phyloP scores from a whole-genome alignment of 2,113 vertebrate species.

The Etheostoma cragini region DNA sequence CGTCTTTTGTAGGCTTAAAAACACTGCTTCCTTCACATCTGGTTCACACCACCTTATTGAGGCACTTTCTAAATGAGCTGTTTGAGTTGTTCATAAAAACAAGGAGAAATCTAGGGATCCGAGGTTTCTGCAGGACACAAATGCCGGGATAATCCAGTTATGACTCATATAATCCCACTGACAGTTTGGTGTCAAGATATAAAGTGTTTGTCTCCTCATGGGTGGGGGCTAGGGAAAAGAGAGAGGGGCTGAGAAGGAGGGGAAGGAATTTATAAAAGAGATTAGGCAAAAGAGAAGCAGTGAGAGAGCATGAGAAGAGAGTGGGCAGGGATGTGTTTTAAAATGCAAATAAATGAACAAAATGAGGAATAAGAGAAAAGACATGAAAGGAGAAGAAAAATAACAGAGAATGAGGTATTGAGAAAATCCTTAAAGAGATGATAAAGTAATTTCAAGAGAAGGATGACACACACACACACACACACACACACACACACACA shows the following conservation, averaged over 20 bases:
- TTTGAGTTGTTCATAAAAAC: not conserved
- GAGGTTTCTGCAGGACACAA: conserved; percentile 28
- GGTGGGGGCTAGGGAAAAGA: conserved; percentile 15
- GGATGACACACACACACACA: too few relatives aligned
- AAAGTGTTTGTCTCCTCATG: conserved; percentile 13
- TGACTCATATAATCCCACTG: conserved; percentile 50
- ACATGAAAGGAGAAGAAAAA: too few relatives aligned
- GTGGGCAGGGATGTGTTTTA: too few relatives aligned
- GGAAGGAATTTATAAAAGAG: conserved; percentile 16
- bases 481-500: too few relatives aligned
- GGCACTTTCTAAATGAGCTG: not conserved
- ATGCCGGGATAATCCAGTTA: conserved; percentile 38
- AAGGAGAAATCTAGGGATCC: not conserved
- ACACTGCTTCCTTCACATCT: not conserved
- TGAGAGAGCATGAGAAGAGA: too few relatives aligned
- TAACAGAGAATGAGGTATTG: too few relatives aligned
- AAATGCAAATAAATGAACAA: too few relatives aligned
- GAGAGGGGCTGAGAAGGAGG: conserved; percentile 10
- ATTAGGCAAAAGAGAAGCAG: too few relatives aligned
- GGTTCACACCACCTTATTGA: not conserved
- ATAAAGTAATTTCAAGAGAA: too few relatives aligned
- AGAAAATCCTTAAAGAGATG: too few relatives aligned
- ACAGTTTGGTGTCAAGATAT: conserved; percentile 61
- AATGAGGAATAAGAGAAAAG: too few relatives aligned
- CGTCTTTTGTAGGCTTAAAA: not conserved